Conservation (phyloP, 2,888 invertebrate genomes). For the Lobophora halterata region DNA sequence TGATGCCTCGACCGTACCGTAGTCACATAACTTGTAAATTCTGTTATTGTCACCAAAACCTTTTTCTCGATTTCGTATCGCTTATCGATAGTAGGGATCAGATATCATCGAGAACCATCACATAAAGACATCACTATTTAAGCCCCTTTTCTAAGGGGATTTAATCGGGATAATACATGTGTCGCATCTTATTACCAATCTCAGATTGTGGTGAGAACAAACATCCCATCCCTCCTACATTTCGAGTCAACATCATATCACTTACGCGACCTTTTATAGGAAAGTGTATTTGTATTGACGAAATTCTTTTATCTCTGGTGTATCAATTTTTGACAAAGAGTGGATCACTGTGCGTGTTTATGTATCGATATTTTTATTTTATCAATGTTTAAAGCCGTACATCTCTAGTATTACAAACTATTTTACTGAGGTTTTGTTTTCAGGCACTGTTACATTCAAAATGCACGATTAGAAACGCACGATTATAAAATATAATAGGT, state of each 20-base stretch:
- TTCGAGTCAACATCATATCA: slow-evolving; percentile 72
- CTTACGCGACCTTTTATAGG: slow-evolving; percentile 61
- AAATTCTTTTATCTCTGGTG: slow-evolving; percentile 57
- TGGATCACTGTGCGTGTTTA: slow-evolving; percentile 30
- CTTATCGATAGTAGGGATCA: slow-evolving; percentile 38
- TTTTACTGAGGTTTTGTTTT: slow-evolving; percentile 3
- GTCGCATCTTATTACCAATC: slow-evolving; percentile 79
- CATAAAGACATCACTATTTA: slow-evolving; percentile 65
- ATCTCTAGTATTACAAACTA: slow-evolving; percentile 19
- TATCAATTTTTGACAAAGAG: slow-evolving; percentile 47
- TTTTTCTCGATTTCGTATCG: slow-evolving; percentile 27
- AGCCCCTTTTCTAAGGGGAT: slow-evolving; percentile 68
- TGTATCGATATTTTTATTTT: slow-evolving; percentile 29
- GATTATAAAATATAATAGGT: no score
- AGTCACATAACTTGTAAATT: slow-evolving; percentile 20
- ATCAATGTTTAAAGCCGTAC: slow-evolving; percentile 19
- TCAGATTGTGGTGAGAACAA: slow-evolving; percentile 71
- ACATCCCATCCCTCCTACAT: slow-evolving; percentile 62
- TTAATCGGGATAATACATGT: slow-evolving; percentile 77
- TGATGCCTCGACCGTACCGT: slow-evolving; percentile 10
- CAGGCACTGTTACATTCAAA: no score
- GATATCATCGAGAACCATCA: slow-evolving; percentile 35
- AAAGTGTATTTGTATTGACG: slow-evolving; percentile 67
- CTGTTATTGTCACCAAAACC: slow-evolving; percentile 21
- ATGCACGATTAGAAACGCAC: no score